Percentiles rank a stretch among this genome's conserved stretches.
These are phyloP conservation scores for Anas flavirostris DNA, from an alignment of 2,797 vertebrate genomes.

Conservation along the genomic window DNA sequence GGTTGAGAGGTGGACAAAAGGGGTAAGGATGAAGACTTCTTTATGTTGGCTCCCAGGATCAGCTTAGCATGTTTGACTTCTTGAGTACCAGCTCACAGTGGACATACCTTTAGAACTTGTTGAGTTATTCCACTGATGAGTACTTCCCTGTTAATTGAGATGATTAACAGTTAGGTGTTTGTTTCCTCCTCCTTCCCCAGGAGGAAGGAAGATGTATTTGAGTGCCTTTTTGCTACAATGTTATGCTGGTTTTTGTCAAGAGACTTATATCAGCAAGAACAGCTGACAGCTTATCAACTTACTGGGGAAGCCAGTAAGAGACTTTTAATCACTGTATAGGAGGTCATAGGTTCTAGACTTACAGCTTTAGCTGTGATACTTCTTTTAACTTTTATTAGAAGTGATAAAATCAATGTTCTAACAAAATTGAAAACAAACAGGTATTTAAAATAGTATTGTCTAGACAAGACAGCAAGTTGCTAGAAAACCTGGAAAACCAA, in stretches of 20 bases:
- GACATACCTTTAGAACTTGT: not conserved
- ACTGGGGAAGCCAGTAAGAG: not conserved
- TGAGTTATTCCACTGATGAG: not conserved
- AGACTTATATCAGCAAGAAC: not conserved
- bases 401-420: not conserved
- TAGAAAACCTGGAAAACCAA: not conserved
- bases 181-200: not conserved
- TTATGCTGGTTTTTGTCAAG: fast-evolving
- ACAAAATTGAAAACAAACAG: not conserved
- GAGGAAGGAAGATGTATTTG: not conserved
- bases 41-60: not conserved
- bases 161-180: not conserved
- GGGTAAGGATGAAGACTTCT: not conserved
- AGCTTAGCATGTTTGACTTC: not conserved
- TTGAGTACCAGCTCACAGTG: not conserved
- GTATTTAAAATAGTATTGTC: not conserved
- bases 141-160: not conserved
- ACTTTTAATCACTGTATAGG: not conserved
- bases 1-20: not conserved
- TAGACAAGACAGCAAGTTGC: not conserved
- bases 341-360: not conserved
- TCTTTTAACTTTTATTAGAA: not conserved
- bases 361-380: not conserved
- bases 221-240: not conserved
- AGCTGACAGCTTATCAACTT: not conserved